Percentiles rank a stretch among this genome's conserved stretches.
These are phyloP conservation scores for Microcaecilia unicolor DNA, from an alignment of 2,797 vertebrate species.

Conservation along the genomic window DNA sequence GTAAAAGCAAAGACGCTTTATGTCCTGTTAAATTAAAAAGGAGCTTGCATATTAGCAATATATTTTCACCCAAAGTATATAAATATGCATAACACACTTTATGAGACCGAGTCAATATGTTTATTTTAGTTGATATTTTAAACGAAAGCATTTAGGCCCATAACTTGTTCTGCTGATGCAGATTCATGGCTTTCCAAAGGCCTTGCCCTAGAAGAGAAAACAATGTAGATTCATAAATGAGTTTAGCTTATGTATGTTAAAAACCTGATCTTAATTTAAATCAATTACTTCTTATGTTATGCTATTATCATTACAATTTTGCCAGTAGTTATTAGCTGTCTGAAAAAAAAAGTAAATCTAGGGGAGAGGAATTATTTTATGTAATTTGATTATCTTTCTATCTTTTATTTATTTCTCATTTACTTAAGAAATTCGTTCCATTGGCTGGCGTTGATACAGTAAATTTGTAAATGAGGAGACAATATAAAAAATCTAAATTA, in stretches of 20 bases:
- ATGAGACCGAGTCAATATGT: conserved; percentile 48
- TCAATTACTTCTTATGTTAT: conserved; percentile 58
- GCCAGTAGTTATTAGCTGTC: conserved; percentile 47
- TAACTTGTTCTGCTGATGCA: conserved; percentile 47
- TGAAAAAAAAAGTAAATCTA: conserved; percentile 53
- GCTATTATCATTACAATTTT: conserved; percentile 54
- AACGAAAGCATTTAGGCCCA: conserved; percentile 49
- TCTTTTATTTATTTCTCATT: conserved; percentile 71
- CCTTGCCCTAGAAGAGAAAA: conserved; percentile 30
- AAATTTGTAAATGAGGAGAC: conserved; percentile 74
- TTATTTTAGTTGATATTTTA: conserved; percentile 46
- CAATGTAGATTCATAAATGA: not conserved
- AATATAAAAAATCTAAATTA: conserved; percentile 75
- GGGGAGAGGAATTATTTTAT: conserved; percentile 69
- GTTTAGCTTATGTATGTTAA: conserved; percentile 6
- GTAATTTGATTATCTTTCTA: conserved; percentile 71
- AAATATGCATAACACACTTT: conserved; percentile 36
- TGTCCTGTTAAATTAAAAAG: conserved; percentile 37
- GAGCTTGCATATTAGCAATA: conserved; percentile 32
- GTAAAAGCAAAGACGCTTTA: conserved; percentile 38
- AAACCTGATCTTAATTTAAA: conserved; percentile 57
- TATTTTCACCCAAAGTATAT: conserved; percentile 41
- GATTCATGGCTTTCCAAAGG: conserved; percentile 40
- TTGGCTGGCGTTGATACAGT: conserved; percentile 74
- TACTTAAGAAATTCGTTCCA: conserved; percentile 75